Base-by-base conservation (phyloP, 2,113 vertebrate species). In the Cyanocitta stelleri region DNA sequence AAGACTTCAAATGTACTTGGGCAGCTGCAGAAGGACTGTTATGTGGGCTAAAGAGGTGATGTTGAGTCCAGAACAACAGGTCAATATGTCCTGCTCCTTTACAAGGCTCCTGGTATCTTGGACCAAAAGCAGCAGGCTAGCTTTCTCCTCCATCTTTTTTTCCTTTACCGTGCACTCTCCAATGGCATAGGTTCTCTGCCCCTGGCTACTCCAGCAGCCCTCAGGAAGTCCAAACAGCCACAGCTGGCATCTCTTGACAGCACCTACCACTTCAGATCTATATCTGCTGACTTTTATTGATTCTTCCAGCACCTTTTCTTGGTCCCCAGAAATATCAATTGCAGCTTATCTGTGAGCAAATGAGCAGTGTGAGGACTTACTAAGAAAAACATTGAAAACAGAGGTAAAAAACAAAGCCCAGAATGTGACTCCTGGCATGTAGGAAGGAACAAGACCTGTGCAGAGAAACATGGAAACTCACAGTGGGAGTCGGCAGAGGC, bases 101-200 rank as follows among this genome's bases (percentile, higher is more conserved):
- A 67, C 22, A 63, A 46, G 19, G 10, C 9, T 83, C 8, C 51
- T 78, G 30, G 11, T 54, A 22, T 18, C 33, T 37, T 26, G 39
- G 49, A 84, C 26, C 17, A 68, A 73, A 86, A 55, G 10, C 10
- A 68, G 23, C 17, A 55, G 30, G 17, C 11, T 80, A 41, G 16
- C 44, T 41, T 59, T 88, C 80, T 61, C 13, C 10, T 10, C 9
- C 17, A 33, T 12, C 6, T 26, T 52, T 78, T 85, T 78, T 74
- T 7, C 4, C 23, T 84, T 68, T 30, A 52, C 5, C 1, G 0
- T 35, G 5, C 8, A 62, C 13, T 67, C 14, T 62, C 27, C 20
- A 46, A 15, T 1, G 1, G 27, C 5, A 7, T 1, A 35, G 13
- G 2, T 5, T 54, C 16, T 16, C 46, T 54, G 8, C 30, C 27